These are phyloP conservation scores for Rafetus swinhoei DNA, from an alignment of 2,113 vertebrate species.

Conservation along the genomic window DNA sequence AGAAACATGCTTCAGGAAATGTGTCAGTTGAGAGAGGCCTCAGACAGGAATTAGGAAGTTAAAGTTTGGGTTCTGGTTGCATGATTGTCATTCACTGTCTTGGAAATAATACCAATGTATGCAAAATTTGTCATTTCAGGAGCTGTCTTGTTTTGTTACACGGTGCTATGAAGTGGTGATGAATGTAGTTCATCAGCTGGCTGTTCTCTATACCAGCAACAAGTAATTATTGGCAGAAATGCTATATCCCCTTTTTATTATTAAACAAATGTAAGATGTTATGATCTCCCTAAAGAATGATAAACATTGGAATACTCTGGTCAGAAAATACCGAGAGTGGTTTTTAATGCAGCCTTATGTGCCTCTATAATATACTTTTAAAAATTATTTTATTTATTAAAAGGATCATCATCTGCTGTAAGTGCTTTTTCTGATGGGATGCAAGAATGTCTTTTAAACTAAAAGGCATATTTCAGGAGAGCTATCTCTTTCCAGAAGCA, in stretches of 20 bases:
- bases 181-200: slow-evolving; percentile 94
- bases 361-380: not conserved
- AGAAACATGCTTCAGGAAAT: not conserved
- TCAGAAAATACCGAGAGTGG: not conserved
- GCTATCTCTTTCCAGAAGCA: not conserved
- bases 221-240: slow-evolving; percentile 85
- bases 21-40: not conserved
- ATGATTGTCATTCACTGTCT: not conserved
- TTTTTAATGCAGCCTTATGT: not conserved
- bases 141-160: slow-evolving; percentile 96
- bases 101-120: not conserved
- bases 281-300: not conserved
- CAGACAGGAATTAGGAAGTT: not conserved
- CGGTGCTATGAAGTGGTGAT: slow-evolving; percentile 96
- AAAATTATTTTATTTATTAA: not conserved
- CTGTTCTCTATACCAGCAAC: slow-evolving; percentile 94
- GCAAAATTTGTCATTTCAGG: slow-evolving; percentile 81
- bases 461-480: not conserved
- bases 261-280: not conserved
- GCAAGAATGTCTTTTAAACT: not conserved
- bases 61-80: not conserved
- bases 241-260: not conserved
- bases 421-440: not conserved
- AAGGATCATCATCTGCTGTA: not conserved
- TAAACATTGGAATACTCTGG: not conserved